Conservation (phyloP, 2,797 vertebrate species). For the Smutsia gigantea region DNA sequence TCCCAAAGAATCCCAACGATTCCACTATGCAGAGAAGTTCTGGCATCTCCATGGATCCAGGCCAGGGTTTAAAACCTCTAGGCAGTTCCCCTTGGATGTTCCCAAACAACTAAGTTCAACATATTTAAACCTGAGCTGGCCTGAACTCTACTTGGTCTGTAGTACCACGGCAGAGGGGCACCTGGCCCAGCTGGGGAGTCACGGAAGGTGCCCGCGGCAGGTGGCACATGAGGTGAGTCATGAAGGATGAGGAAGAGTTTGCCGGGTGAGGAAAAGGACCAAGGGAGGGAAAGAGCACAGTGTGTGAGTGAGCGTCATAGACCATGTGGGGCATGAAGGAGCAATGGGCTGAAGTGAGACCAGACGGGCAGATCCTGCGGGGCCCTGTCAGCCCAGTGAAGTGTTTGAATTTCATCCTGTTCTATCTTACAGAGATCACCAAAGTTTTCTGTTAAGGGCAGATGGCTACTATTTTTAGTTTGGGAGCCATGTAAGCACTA, state of each 20-base stretch:
- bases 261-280: neutral
- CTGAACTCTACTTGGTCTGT: neutral
- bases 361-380: rapidly evolving
- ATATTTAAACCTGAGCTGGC: neutral
- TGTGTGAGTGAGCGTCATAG: neutral
- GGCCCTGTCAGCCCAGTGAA: neutral
- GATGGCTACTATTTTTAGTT: neutral
- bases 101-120: neutral
- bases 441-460: neutral
- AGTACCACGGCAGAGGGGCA: neutral
- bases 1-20: neutral
- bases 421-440: neutral
- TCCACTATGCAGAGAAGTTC: neutral
- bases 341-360: neutral
- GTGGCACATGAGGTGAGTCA: neutral
- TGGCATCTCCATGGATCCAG: neutral
- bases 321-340: neutral
- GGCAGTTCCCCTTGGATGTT: neutral
- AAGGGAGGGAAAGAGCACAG: too few species aligned
- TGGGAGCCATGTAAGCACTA: too few species aligned
- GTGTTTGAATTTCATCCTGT: neutral
- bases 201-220: neutral
- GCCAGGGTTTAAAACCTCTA: neutral
- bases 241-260: neutral
- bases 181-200: neutral